Evolutionary conservation across 2,113 vertebrate species (phyloP), one percentile per base, ranked within the genome.

Genomic region (Pomatorhinus ruficollis): DNA sequence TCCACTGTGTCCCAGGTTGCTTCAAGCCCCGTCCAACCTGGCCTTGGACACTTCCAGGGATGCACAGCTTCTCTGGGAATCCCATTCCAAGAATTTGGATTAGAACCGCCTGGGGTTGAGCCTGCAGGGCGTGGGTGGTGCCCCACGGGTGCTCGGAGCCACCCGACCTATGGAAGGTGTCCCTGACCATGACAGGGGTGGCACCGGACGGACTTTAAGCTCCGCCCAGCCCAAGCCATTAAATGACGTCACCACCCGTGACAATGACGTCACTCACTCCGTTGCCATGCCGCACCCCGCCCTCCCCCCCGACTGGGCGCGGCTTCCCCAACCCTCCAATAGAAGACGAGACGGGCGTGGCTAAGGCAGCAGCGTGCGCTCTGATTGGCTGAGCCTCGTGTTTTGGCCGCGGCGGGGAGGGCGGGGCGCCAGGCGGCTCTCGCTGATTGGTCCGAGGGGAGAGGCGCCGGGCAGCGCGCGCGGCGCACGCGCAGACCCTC

Each of bases 351-450:
- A 2, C 2, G 1, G 76, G 76, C 50, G 57, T 3, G 75, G 17
- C 49, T 3, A 15, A 4, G 1, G 0, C 0, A 0, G 10, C 3
- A 8, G 7, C 18, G 3, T 9, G 30, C 19, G 1, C 20, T 54
- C 6, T 19, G n/a, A 87, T 78, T 79, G 84, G 84, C 4, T 9
- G 20, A 15, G 6, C 5, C 6, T 2, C 8, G 28, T 39, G 54
- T 47, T 69, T n/a, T 69, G 64, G 24, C 39, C 3, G 21, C 27
- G 45, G 83, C 33, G 24, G n/a, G 24, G n/a, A 4, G 47, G 56
- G 74, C 40, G 74, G n/a, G 54, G 39, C 64, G 39, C 65, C 84
- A 78, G 47, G 4, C 64, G 47, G 40, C 74, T 57, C 47, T n/a
- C 84, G 28, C 56, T 70, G 84, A 78, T 78, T 87, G 64, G 74